Base-by-base conservation (phyloP, 2,797 vertebrate species). In the Hippocampus kuda region DNA sequence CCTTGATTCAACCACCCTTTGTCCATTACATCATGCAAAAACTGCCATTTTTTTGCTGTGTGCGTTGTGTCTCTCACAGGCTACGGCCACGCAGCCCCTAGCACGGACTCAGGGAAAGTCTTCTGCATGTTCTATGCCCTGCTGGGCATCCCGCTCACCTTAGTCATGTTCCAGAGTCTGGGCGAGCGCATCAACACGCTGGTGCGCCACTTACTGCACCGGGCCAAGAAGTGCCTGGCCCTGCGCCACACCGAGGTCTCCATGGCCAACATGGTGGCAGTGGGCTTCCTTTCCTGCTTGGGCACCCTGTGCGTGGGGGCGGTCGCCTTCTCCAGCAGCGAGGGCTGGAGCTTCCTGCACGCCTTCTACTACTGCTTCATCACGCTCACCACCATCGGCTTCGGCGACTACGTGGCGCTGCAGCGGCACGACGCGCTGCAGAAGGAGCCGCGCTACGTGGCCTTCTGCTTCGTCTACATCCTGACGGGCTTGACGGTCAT, bases 291-390 rank as follows among this genome's bases (percentile, higher is more conserved):
- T 79, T 96, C 94, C 6, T 98, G 97, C 84, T 80, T 95, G 70
- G 91, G 94, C 91, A 98, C 95, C 0, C 89, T 99, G 70, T 98
- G 95, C 65, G 77, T 98, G 1, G 97, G 97, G 65, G 97, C 96
- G 0, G 83, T 88, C 0, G 93, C 94, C 62, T 99, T 98, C 89
- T 98, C 97, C 62, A 88, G 93, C 87, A 94, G 94, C 0, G 97
- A 99, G 88, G 93, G 90, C 70, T 99, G 97, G 97, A 98, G 93
- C 83, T 99, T 98, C 89, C 96, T 98, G 85, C 96, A 98, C 60
- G 96, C 95, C 72, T 99, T 94, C 80, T 99, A 98, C 88, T 99
- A 95, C 88, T 99, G 97, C 89, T 99, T 98, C 88, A 98, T 99
- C 86, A 98, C 96, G 3, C 94, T 99, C 73, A 98, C 97, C 86